Evolutionary conservation across 2,113 vertebrate species (phyloP), one percentile per base, ranked within the genome.

Genomic region (Nannospalax galili): DNA sequence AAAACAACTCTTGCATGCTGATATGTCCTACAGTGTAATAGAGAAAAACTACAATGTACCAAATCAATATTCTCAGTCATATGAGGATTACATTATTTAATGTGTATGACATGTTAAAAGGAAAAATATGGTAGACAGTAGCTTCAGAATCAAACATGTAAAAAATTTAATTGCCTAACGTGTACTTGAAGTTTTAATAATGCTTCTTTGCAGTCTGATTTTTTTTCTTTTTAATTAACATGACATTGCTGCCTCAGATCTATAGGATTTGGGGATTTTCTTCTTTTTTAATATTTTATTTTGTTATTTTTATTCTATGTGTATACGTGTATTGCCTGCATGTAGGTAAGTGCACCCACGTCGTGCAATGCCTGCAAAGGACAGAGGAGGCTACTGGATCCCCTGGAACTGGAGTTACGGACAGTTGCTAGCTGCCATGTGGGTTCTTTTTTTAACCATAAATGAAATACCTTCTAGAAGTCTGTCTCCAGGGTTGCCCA

Each of bases 31-130:
- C 78, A 74, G 58, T 79, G 35, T 90, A 85, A 86, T 64, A 73
- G 92, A 91, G 16, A 81, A 91, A 84, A 84, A 73, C 14, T n/a
- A 80, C 64, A 73, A 91, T 60, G 22, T 48, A 60, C 35, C 60
- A 92, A 92, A 92, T 81, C 70, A 95, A 58, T 90, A 87, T n/a
- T 92, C 22, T 78, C 40, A 94, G 84, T 73, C 84, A 84, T 22
- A 69, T 26, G 28, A 89, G 74, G 26, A 45, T 93, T 89, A 42
- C 4, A 88, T 10, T 48, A 94, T 90, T 87, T 90, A 48, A 64
- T 26, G 67, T 85, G 22, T 72, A 72, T 48, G 92, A 94, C 1
- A 74, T 93, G 93, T 88, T 86, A 86, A 84, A 88, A 79, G 17
- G 80, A 95, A 96, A 90, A 90, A 65, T 24, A 90, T 22, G 45